These are phyloP conservation scores for Cryptotis parvus DNA, from an alignment of 2,113 vertebrate genomes.

Conservation along the genomic window DNA sequence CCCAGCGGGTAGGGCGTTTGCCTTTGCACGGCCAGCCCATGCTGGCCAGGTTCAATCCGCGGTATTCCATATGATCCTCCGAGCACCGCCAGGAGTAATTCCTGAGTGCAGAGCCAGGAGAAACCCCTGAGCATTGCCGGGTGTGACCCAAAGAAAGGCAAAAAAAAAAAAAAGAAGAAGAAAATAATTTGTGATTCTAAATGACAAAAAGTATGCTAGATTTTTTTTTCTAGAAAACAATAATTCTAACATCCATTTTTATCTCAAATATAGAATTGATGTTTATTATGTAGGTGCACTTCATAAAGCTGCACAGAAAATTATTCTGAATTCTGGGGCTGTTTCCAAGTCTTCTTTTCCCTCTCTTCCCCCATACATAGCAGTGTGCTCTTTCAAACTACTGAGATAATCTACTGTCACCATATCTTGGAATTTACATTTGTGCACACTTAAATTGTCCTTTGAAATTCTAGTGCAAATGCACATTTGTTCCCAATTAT, in stretches of 20 bases:
- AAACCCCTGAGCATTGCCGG: too few species aligned
- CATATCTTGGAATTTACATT: not conserved
- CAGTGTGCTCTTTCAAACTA: conserved; percentile 5
- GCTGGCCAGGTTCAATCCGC: too few species aligned
- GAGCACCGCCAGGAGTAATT: too few species aligned
- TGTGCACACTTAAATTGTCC: conserved; percentile 22
- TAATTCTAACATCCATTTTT: not conserved
- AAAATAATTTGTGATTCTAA: not conserved
- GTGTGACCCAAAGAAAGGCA: too few species aligned
- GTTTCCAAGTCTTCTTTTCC: not conserved
- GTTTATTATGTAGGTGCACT: not conserved
- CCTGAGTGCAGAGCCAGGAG: too few species aligned
- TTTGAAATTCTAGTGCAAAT: conserved; percentile 45
- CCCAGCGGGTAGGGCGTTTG: too few species aligned
- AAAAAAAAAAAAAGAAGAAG: too few species aligned
- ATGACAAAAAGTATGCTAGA: not conserved
- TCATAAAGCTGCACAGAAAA: not conserved
- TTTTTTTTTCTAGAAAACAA: not conserved
- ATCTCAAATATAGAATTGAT: not conserved
- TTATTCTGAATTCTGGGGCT: not conserved
- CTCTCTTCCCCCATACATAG: not conserved
- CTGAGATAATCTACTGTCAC: not conserved
- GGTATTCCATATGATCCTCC: too few species aligned
- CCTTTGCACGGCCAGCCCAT: too few species aligned
- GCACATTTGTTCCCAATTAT: conserved; percentile 23